phyloP scores from a whole-genome alignment of 2,888 invertebrate species.

The Piscicola geometra region DNA sequence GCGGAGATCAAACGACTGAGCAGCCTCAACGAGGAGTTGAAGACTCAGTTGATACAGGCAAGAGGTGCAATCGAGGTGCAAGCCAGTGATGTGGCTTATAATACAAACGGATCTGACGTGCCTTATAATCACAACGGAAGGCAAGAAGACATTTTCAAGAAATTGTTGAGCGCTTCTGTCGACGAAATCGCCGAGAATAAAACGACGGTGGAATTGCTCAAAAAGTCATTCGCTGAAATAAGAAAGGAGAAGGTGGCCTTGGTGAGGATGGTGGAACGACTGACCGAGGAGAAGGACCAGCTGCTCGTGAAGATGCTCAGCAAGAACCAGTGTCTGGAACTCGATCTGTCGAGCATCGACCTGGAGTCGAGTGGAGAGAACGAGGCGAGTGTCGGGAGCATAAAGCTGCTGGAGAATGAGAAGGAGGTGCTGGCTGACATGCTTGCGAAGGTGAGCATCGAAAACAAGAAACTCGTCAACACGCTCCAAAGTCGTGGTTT shows the following conservation, averaged over 20 bases:
- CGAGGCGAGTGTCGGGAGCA: slow-evolving; percentile 19
- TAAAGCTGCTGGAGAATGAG: slow-evolving; percentile 32
- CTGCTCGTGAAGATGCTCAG: slow-evolving; percentile 23
- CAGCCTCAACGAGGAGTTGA: background rate
- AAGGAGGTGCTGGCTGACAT: slow-evolving; percentile 36
- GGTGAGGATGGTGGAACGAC: slow-evolving; percentile 35
- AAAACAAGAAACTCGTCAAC: slow-evolving; percentile 34
- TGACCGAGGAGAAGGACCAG: slow-evolving; percentile 37
- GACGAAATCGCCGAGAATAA: background rate
- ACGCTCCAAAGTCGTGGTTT: background rate
- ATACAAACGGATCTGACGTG: background rate
- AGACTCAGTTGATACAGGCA: background rate
- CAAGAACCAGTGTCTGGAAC: slow-evolving; percentile 26
- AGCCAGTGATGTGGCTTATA: background rate
- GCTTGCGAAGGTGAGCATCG: slow-evolving; percentile 37
- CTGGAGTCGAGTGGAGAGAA: slow-evolving; percentile 6
- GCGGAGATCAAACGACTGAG: background rate
- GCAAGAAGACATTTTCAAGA: background rate
- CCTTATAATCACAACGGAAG: no score
- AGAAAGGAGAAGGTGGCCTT: slow-evolving; percentile 34
- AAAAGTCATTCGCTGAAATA: background rate
- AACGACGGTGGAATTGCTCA: background rate
- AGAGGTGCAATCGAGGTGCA: no score
- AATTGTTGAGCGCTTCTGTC: no score
- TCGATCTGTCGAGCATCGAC: slow-evolving; percentile 33